Evolutionary conservation across 2,888 invertebrate genomes (phyloP).

Genomic region (Aelia acuminata): DNA sequence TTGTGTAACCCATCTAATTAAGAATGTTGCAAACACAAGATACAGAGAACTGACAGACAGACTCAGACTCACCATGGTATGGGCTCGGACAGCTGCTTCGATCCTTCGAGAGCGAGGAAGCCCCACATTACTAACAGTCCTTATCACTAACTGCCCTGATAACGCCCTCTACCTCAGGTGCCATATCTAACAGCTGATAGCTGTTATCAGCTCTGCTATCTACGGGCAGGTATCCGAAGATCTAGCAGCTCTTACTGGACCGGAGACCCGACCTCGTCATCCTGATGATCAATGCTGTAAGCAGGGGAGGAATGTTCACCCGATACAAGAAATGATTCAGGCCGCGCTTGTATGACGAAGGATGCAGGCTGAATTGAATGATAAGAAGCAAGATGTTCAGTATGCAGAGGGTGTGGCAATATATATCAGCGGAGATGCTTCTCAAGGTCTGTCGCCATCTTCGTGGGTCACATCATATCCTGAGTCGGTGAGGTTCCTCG

Average conservation of each 20-base stretch:
- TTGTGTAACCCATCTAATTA: too few species aligned
- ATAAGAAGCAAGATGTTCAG: not conserved
- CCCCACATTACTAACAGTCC: conserved; percentile 15
- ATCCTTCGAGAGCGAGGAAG: conserved; percentile 21
- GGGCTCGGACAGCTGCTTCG: not conserved
- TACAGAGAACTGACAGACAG: not conserved
- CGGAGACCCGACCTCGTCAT: not conserved
- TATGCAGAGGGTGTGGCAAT: not conserved
- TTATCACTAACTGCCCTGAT: conserved; percentile 24
- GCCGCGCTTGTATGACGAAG: not conserved
- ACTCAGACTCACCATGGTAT: conserved; percentile 1
- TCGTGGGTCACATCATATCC: not conserved
- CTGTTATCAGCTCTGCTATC: not conserved
- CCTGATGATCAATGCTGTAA: not conserved
- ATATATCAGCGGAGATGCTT: not conserved
- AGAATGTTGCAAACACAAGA: too few species aligned
- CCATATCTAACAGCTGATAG: conserved; percentile 11
- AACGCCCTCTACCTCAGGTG: conserved; percentile 41
- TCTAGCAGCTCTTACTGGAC: conserved; percentile 4
- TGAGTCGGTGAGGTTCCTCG: not conserved
- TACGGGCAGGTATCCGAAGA: not conserved
- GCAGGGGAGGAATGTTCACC: not conserved
- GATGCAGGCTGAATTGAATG: not conserved
- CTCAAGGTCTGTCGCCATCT: not conserved
- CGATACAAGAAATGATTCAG: not conserved